These are phyloP conservation scores for Sylvicola cinctus DNA, from an alignment of 2,888 invertebrate species.

Conservation along the genomic window DNA sequence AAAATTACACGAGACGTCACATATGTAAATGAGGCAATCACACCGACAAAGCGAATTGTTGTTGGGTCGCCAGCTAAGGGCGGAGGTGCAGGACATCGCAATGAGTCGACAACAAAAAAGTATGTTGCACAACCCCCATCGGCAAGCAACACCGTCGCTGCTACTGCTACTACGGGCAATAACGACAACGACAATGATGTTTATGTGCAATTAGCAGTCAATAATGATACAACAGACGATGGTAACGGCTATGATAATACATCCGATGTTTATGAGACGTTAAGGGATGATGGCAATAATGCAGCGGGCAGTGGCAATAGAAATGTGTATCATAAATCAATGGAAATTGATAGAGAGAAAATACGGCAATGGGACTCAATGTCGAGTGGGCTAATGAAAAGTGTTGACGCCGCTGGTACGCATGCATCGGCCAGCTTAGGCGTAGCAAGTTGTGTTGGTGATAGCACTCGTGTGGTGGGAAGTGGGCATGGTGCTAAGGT, in stretches of 20 bases:
- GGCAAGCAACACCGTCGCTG: conserved; percentile 4
- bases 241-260: conserved; percentile 1
- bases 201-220: conserved; percentile 28
- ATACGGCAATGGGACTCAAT: conserved; percentile 74
- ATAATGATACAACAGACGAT: neutral
- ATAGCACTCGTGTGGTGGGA: too few relatives aligned
- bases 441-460: too few relatives aligned
- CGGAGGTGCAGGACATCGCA: conserved; percentile 10
- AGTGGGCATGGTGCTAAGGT: too few relatives aligned
- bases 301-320: neutral
- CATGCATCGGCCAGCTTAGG: too few relatives aligned
- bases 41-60: conserved; percentile 10
- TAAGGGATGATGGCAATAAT: conserved; percentile 18
- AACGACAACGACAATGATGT: conserved; percentile 29
- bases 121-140: conserved; percentile 6
- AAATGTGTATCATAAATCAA: conserved; percentile 24
- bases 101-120: conserved; percentile 9
- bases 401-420: conserved; percentile 12
- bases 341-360: conserved; percentile 64
- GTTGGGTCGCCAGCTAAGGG: neutral
- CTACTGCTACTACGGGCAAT: conserved; percentile 5
- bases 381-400: conserved; percentile 57
- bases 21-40: conserved; percentile 52
- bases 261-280: conserved; percentile 21
- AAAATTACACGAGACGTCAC: conserved; percentile 50